Evolutionary conservation across 2,888 invertebrate species (phyloP).

Genomic region (Dastarcus helophoroides): DNA sequence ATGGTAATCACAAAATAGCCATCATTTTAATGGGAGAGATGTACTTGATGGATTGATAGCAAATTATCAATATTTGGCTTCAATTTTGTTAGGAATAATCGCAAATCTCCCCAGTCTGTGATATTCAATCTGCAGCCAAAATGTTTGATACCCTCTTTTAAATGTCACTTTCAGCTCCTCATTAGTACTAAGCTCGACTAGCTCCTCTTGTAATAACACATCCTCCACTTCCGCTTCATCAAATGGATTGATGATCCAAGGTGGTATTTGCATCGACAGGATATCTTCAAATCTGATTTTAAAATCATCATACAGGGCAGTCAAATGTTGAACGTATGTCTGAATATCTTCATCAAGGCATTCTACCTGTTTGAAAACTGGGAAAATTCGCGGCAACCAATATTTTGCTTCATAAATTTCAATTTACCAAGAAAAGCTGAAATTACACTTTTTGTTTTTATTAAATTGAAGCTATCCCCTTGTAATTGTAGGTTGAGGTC

Average conservation of each 20-base stretch:
- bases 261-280: conserved; percentile 9
- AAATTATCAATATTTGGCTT: too few species aligned
- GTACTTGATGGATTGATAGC: too few species aligned
- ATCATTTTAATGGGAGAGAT: too few species aligned
- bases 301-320: conserved; percentile 7
- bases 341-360: conserved; percentile 7
- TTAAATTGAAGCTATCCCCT: conserved; percentile 7
- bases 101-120: conserved; percentile 2
- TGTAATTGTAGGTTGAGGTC: conserved; percentile 12
- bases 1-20: too few species aligned
- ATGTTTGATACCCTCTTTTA: conserved; percentile 5
- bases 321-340: conserved; percentile 8
- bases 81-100: too few species aligned
- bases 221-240: conserved; percentile 9
- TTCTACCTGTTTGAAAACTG: conserved; percentile 8
- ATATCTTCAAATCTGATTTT: conserved; percentile 9
- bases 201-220: conserved; percentile 9
- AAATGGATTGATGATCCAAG: conserved; percentile 9
- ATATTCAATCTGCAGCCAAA: conserved; percentile 6
- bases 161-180: conserved; percentile 8
- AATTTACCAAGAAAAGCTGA: conserved; percentile 5
- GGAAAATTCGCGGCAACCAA: too few species aligned
- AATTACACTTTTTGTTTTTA: conserved; percentile 7
- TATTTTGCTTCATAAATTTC: conserved; percentile 12
- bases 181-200: conserved; percentile 9